Conservation (phyloP, 2,888 invertebrate genomes). For the Myopa tessellatipennis region DNA sequence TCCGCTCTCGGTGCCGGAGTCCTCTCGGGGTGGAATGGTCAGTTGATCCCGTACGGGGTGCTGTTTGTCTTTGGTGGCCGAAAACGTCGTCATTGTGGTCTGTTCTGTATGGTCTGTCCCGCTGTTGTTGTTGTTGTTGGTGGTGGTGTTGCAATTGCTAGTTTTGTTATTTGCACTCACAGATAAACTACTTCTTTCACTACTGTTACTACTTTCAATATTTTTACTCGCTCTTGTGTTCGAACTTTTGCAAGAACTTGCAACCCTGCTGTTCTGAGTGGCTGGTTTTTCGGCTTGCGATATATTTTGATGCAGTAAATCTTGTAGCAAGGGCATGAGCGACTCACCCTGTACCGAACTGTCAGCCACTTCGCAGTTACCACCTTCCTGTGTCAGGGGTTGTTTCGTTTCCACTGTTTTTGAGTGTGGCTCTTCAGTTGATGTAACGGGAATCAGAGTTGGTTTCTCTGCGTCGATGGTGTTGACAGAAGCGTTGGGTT, state of each 20-base stretch:
- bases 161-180: slow-evolving; percentile 57
- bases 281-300: slow-evolving; percentile 51
- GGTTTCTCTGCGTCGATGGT: slow-evolving; percentile 16
- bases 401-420: slow-evolving; percentile 43
- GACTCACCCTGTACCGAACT: slow-evolving; percentile 76
- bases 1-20: slow-evolving; percentile 78
- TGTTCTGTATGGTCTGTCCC: slow-evolving; percentile 38
- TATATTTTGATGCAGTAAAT: slow-evolving; percentile 70
- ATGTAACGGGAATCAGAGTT: too few relatives aligned
- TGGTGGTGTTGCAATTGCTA: slow-evolving; percentile 40
- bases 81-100: slow-evolving; percentile 30
- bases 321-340: slow-evolving; percentile 77
- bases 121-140: slow-evolving; percentile 50
- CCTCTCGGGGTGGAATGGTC: slow-evolving; percentile 70
- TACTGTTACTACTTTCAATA: slow-evolving; percentile 50
- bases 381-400: slow-evolving; percentile 4
- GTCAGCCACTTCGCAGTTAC: slow-evolving; percentile 11
- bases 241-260: slow-evolving; percentile 19
- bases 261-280: slow-evolving; percentile 49
- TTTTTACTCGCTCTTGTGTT: slow-evolving; percentile 47
- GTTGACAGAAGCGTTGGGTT: background rate
- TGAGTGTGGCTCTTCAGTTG: slow-evolving; percentile 25
- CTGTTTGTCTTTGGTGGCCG: slow-evolving; percentile 9
- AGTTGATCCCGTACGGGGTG: slow-evolving; percentile 51
- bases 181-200: slow-evolving; percentile 51